Conservation (phyloP, 2,113 vertebrate species). For the Ictalurus punctatus region DNA sequence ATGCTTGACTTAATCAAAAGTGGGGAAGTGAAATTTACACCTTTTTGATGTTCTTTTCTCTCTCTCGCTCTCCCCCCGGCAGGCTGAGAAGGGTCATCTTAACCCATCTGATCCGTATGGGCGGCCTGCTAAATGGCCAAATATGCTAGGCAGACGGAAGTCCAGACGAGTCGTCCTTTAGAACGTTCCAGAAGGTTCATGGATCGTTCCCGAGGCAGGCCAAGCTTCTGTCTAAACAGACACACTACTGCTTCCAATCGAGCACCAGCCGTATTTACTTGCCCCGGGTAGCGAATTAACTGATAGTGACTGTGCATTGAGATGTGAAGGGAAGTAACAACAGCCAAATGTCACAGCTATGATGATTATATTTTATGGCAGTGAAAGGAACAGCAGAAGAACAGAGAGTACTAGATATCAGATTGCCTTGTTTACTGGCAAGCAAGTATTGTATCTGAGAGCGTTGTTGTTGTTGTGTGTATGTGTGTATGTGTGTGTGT, state of each 20-base stretch:
- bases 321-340: conserved; percentile 61
- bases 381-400: neutral
- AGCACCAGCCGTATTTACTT: conserved; percentile 32
- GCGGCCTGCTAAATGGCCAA: conserved; percentile 95
- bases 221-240: conserved; percentile 73
- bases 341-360: conserved; percentile 68
- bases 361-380: conserved; percentile 66
- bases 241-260: conserved; percentile 19
- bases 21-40: conserved; percentile 99
- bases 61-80: conserved; percentile 70
- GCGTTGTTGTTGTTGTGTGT: neutral
- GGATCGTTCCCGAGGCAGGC: conserved; percentile 65
- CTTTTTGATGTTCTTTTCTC: conserved; percentile 99
- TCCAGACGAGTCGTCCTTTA: conserved; percentile 76
- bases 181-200: conserved; percentile 76
- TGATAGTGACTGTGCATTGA: conserved; percentile 58
- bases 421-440: neutral
- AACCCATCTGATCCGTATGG: conserved; percentile 99
- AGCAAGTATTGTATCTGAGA: neutral
- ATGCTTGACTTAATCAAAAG: conserved; percentile 99
- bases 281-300: conserved; percentile 33
- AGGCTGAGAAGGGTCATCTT: conserved; percentile 98
- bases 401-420: neutral
- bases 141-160: conserved; percentile 97
- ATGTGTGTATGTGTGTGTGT: neutral